phyloP scores from a whole-genome alignment of 1,140 invertebrate species.

The Caenorhabditis briggsae region DNA sequence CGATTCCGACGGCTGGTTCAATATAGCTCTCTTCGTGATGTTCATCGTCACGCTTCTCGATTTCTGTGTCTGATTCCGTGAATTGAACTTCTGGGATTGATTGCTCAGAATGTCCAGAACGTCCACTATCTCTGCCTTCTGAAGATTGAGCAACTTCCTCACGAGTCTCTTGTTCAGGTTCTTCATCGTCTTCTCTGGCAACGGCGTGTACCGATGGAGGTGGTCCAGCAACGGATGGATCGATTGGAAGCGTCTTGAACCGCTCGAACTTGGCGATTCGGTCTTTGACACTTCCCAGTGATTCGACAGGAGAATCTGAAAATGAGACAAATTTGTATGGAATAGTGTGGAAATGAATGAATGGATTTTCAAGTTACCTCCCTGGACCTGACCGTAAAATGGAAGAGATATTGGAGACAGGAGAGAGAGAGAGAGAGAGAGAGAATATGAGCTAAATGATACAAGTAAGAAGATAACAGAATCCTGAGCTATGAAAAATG shows the following conservation, averaged over 20 bases:
- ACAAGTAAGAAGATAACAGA: background rate
- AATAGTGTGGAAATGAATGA: background rate
- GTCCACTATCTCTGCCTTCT: background rate
- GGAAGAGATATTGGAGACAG: no score
- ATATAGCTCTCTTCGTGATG: conserved; percentile 17
- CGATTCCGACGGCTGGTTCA: conserved; percentile 34
- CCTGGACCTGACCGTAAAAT: background rate
- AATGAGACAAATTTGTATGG: background rate
- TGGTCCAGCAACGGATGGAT: conserved; percentile 52
- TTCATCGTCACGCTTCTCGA: background rate
- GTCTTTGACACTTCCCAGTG: conserved; percentile 67
- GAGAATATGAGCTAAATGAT: background rate
- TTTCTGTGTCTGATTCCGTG: conserved; percentile 9
- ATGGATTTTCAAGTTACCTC: no score
- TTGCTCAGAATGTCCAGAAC: background rate
- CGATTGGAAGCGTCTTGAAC: conserved; percentile 51
- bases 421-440: background rate
- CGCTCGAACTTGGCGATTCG: conserved; percentile 67
- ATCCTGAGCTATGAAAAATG: no score
- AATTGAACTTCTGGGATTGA: conserved; percentile 41
- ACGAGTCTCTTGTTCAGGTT: background rate
- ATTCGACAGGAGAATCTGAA: conserved; percentile 63
- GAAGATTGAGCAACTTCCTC: background rate
- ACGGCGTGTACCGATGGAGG: conserved; percentile 1
- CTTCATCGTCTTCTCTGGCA: background rate